Conservation (phyloP, 2,797 vertebrate species). For the Strix occidentalis region DNA sequence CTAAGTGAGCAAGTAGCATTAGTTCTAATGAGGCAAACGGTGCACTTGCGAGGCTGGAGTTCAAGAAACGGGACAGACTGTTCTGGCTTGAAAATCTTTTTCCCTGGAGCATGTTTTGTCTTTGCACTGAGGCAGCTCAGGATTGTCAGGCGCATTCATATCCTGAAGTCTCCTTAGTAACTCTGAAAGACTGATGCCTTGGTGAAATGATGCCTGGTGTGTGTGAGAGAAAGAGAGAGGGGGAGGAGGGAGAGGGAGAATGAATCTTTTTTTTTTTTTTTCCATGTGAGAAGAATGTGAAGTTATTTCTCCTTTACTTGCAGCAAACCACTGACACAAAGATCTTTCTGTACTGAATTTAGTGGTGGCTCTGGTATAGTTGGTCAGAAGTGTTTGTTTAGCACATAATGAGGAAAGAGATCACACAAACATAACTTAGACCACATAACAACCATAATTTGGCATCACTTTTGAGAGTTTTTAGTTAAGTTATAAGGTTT, state of each 20-base stretch:
- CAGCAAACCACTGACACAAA: slow-evolving; percentile 60
- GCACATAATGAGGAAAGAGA: neutral
- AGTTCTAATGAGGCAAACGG: slow-evolving; percentile 65
- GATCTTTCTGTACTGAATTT: slow-evolving; percentile 38
- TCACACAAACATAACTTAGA: neutral
- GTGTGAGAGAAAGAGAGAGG: slow-evolving; percentile 34
- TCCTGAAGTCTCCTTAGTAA: slow-evolving; percentile 62
- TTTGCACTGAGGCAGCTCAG: slow-evolving; percentile 76
- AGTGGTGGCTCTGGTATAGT: neutral
- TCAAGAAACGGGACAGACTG: slow-evolving; percentile 57
- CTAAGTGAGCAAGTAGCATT: slow-evolving; percentile 55
- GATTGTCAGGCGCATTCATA: slow-evolving; percentile 65
- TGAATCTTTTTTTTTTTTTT: neutral
- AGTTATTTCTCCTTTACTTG: slow-evolving; percentile 58
- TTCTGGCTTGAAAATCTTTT: slow-evolving; percentile 55
- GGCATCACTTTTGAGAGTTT: slow-evolving; percentile 24
- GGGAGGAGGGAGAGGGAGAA: slow-evolving; percentile 26
- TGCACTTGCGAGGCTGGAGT: slow-evolving; percentile 70
- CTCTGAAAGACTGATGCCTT: slow-evolving; percentile 63
- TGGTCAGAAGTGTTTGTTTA: slow-evolving; percentile 32
- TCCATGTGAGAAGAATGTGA: slow-evolving; percentile 57
- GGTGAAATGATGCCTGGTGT: slow-evolving; percentile 58
- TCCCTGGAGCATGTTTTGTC: slow-evolving; percentile 72
- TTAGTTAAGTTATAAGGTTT: slow-evolving; percentile 22
- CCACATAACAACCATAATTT: neutral